phyloP scores from a whole-genome alignment of 2,888 invertebrate species.

The Tenthredo amoena region DNA sequence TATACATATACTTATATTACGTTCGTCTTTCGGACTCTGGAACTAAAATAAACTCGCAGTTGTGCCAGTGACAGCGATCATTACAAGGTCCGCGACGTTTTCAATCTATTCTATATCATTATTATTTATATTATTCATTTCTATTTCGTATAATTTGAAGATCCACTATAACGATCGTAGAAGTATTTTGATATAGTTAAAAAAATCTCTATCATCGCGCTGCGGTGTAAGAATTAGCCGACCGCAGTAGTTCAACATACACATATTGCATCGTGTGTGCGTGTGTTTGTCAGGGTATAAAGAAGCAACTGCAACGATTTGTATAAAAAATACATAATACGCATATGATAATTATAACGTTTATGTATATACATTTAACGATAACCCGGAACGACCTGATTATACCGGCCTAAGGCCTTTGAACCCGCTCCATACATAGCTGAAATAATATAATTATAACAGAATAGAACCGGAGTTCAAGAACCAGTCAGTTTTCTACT shows the following conservation, averaged over 20 bases:
- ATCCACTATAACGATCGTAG: background rate
- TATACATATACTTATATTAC: background rate
- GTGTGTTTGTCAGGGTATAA: background rate
- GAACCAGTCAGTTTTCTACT: background rate
- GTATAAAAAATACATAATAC: background rate
- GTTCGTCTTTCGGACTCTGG: slow-evolving; percentile 19
- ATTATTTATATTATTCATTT: background rate
- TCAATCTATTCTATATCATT: background rate
- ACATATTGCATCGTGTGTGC: background rate
- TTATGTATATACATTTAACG: background rate
- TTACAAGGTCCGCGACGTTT: background rate
- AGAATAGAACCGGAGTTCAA: background rate
- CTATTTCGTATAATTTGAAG: background rate
- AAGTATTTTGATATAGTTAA: too few species aligned
- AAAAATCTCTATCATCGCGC: too few species aligned
- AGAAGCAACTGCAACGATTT: background rate
- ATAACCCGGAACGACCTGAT: background rate
- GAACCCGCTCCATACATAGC: background rate
- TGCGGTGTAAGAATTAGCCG: too few species aligned
- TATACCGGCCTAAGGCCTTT: background rate
- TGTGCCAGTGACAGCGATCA: slow-evolving; percentile 7
- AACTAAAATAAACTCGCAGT: slow-evolving; percentile 21
- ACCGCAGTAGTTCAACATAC: too few species aligned
- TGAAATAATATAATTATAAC: background rate
- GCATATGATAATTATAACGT: background rate